Evolutionary conservation across 2,113 vertebrate species (phyloP).

Genomic region (Corythaixoides concolor): DNA sequence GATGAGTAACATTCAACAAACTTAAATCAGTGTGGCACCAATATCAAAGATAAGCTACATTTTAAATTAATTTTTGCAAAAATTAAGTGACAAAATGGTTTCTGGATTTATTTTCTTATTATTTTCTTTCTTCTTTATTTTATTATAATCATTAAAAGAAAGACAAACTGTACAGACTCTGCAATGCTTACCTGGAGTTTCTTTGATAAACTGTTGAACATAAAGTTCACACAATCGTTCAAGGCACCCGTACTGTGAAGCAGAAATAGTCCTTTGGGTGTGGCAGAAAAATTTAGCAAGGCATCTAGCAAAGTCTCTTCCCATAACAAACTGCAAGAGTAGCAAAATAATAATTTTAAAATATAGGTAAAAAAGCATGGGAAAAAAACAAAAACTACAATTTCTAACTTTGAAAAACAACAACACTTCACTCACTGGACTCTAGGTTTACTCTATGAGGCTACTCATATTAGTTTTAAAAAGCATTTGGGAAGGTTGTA

Average conservation of each 20-base stretch:
- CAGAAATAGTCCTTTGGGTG: constrained; percentile 89
- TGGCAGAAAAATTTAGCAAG: constrained; percentile 89
- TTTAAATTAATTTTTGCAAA: background rate
- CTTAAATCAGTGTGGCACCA: background rate
- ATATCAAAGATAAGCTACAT: background rate
- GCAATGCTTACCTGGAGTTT: constrained; percentile 85
- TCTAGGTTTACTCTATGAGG: background rate
- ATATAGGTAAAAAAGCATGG: accelerated
- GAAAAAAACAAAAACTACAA: background rate
- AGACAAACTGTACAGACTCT: background rate
- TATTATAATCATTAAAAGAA: background rate
- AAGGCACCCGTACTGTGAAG: constrained; percentile 89
- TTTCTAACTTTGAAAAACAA: background rate
- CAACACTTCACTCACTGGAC: background rate
- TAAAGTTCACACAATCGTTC: constrained; percentile 86
- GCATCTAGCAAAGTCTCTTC: constrained; percentile 92
- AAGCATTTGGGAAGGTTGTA: background rate
- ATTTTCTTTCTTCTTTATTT: background rate
- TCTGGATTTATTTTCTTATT: background rate
- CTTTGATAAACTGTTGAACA: constrained; percentile 88
- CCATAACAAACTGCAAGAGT: constrained; percentile 81
- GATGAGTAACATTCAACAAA: background rate
- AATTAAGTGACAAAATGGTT: background rate
- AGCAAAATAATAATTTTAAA: background rate
- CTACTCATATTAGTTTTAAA: background rate